phyloP scores from a whole-genome alignment of 1,140 invertebrate genomes.

The Zaprionus africanus region DNA sequence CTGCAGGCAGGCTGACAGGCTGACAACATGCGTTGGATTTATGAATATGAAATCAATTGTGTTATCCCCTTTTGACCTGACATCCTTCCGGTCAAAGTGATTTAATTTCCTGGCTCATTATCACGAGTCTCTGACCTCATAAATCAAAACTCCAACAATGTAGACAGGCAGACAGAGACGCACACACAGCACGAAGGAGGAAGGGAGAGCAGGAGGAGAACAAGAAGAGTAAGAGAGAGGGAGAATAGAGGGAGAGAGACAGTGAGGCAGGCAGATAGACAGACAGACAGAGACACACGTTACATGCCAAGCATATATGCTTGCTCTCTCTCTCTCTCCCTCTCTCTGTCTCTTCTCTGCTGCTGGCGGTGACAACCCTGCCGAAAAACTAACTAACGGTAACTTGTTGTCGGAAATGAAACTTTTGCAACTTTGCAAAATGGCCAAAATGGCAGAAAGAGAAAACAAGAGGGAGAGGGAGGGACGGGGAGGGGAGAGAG shows the following conservation, averaged over 20 bases:
- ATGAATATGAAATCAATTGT: conserved; percentile 83
- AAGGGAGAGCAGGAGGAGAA: conserved; percentile 17
- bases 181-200: conserved; percentile 1
- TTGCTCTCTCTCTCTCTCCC: conserved; percentile 11
- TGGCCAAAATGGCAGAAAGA: conserved; percentile 30
- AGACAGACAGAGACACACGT: conserved; percentile 59
- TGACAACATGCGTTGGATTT: conserved; percentile 79
- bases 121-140: conserved; percentile 82
- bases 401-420: conserved; percentile 83
- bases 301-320: conserved; percentile 67
- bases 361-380: conserved; percentile 69
- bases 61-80: conserved; percentile 80
- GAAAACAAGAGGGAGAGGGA: conserved; percentile 11
- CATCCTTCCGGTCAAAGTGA: conserved; percentile 83
- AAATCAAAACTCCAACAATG: conserved; percentile 75
- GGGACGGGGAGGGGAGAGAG: conserved; percentile 4
- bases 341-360: conserved; percentile 26
- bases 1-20: conserved; percentile 49
- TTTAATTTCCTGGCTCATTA: conserved; percentile 84
- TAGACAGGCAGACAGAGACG: conserved; percentile 41
- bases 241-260: not conserved
- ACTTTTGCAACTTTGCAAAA: conserved; percentile 73
- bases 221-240: not conserved
- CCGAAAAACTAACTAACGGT: conserved; percentile 78
- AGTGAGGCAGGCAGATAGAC: conserved; percentile 9